Percentiles rank a stretch among this genome's conserved stretches.
These are phyloP conservation scores for Cosmia pyralina DNA, from an alignment of 2,888 invertebrate genomes.

Conservation along the genomic window DNA sequence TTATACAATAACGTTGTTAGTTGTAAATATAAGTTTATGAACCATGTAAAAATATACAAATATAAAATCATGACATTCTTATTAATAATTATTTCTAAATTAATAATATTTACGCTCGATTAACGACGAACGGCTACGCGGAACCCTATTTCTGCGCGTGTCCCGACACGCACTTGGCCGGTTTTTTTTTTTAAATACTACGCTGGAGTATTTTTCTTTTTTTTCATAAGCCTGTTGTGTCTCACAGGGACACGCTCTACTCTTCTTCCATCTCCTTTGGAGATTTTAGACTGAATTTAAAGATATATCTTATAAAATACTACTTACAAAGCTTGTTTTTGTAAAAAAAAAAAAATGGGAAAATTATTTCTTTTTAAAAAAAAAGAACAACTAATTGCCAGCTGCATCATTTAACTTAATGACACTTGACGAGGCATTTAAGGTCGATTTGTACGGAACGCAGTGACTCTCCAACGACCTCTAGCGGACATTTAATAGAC, in stretches of 20 bases:
- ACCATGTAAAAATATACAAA: no score
- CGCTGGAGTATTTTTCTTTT: background rate
- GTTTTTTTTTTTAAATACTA: no score
- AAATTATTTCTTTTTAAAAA: conserved; percentile 24
- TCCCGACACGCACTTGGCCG: no score
- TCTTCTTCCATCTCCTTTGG: background rate
- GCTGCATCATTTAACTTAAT: conserved; percentile 30
- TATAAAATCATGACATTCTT: no score
- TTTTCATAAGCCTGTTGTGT: background rate
- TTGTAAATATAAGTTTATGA: no score
- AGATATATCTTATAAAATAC: background rate
- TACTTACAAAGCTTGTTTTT: background rate
- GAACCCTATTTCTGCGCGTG: no score
- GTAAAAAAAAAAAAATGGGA: conserved; percentile 13
- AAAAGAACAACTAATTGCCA: conserved; percentile 27
- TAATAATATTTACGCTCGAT: no score
- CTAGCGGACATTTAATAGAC: conserved; percentile 44
- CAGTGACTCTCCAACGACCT: conserved; percentile 53
- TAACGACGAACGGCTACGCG: no score
- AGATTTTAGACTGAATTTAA: background rate
- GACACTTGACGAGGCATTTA: conserved; percentile 29
- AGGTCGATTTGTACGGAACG: conserved; percentile 43
- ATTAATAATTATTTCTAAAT: no score
- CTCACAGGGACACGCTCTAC: no score
- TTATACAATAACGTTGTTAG: no score